Evolutionary conservation across 1,140 invertebrate genomes (phyloP), one percentile per base, ranked within the genome.

Genomic region (Teleopsis dalmanni): DNA sequence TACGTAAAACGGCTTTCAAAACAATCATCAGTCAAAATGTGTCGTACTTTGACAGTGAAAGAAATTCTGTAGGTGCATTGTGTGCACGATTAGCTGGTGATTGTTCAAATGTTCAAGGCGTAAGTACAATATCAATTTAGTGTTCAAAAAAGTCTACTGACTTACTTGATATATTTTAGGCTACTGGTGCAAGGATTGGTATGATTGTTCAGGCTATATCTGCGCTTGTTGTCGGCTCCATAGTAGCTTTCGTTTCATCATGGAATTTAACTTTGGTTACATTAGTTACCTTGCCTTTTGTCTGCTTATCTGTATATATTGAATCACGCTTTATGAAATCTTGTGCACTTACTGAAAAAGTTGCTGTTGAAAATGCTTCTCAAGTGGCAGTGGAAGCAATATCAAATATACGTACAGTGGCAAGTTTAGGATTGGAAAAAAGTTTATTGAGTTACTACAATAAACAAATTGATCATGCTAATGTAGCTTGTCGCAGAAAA

Each of bases 221-320:
- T 11, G 91, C 87, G 0, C 60, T 94, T 0, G 66, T 78, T 1
- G 71, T 87, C 3, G 82, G 85, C 3, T 76, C 90, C 43, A 65
- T 81, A 1, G 69, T 94, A 25, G 81, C 88, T 1, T 87, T 95
- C 57, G 70, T 82, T 9, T 89, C 87, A 60, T 89, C 88, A 41
- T 95, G 92, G 91, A 82, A 91, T 60, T 73, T 95, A 14, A 91
- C 91, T 1, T 73, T 95, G 1, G 84, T 95, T 33, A 86, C 95
- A 54, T 64, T 95, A 7, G 83, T 81, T 14, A 86, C 88, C 53
- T 76, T 88, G 7, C 92, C 91, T 0, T 69, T 90, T 16, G 79
- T 90, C n/a, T 81, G 87, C 9, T 70, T 77, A 7, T 74, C 81
- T 8, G 81, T 82, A 2, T 80, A 79, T 16, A 55, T 85, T 6